phyloP scores from a whole-genome alignment of 92 coral and sea anemone species.

The Siderastrea siderea region DNA sequence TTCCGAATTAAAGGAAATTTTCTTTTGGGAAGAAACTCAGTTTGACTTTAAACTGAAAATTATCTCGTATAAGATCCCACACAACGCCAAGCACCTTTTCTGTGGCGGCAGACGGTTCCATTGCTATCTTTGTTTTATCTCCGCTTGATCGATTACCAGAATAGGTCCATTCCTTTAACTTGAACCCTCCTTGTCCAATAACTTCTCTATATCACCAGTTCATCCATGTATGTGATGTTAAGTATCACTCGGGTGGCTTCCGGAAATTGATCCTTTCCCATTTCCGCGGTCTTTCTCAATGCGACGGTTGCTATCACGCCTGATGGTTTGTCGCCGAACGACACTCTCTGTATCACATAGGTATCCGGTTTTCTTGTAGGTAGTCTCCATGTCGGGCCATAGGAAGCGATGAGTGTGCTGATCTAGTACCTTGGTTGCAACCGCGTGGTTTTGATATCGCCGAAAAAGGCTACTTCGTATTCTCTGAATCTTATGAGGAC shows the following conservation, averaged over 20 bases:
- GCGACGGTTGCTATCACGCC: conserved; percentile 74
- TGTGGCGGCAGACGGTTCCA: too few relatives aligned
- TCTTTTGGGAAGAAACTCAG: too few relatives aligned
- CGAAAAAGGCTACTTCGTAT: conserved; percentile 42
- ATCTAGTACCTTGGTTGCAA: conserved; percentile 44
- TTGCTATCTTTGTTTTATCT: too few relatives aligned
- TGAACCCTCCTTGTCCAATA: conserved; percentile 25
- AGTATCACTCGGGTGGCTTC: background rate
- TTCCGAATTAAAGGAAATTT: too few relatives aligned
- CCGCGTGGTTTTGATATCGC: conserved; percentile 62
- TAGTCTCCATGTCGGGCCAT: conserved; percentile 63
- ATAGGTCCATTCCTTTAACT: background rate
- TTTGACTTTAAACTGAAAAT: too few relatives aligned
- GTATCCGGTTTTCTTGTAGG: conserved; percentile 48
- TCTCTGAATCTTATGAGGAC: conserved; percentile 54
- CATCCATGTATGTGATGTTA: conserved; percentile 15
- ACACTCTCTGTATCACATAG: conserved; percentile 46
- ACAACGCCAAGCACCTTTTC: too few relatives aligned
- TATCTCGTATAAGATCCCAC: too few relatives aligned
- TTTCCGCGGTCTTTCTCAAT: conserved; percentile 64
- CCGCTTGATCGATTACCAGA: too few relatives aligned
- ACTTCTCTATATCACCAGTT: conserved; percentile 27
- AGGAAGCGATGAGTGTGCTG: conserved; percentile 73
- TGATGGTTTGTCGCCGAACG: conserved; percentile 77
- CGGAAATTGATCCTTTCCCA: conserved; percentile 23